Conservation (phyloP, 1,140 invertebrate genomes). For the Lepidotrigona ventralis region DNA sequence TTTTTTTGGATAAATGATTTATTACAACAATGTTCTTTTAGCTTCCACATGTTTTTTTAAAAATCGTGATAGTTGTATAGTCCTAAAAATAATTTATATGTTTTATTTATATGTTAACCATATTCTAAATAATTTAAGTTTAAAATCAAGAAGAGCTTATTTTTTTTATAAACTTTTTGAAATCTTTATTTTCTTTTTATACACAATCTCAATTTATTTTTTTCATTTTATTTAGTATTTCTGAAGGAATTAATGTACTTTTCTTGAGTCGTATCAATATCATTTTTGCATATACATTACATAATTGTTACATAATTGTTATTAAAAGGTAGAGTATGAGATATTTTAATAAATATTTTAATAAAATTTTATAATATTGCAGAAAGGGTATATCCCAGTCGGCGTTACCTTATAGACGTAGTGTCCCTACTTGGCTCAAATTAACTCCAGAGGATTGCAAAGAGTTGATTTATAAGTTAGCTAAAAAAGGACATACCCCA, state of each 20-base stretch:
- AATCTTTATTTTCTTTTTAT: not conserved
- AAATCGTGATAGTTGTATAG: not conserved
- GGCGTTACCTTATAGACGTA: slow-evolving; percentile 97
- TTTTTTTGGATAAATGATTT: not conserved
- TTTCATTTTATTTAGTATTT: not conserved
- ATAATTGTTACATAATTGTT: not conserved
- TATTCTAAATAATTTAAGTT: not conserved
- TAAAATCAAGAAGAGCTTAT: not conserved
- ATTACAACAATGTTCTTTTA: not conserved
- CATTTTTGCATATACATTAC: not conserved
- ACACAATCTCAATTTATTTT: slow-evolving; percentile 9
- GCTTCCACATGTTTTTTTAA: slow-evolving; percentile 48
- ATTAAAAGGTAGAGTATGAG: not conserved
- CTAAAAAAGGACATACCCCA: slow-evolving; percentile 98
- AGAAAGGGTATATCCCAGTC: slow-evolving; percentile 99
- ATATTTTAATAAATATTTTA: not conserved
- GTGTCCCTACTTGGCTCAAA: slow-evolving; percentile 99
- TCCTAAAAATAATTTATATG: not conserved
- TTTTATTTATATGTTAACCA: not conserved
- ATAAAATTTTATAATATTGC: slow-evolving; percentile 73
- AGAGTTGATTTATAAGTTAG: slow-evolving; percentile 98
- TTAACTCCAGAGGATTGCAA: slow-evolving; percentile 97
- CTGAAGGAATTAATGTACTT: not conserved
- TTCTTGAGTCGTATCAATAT: not conserved
- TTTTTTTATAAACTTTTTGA: not conserved